phyloP scores from a whole-genome alignment of 2,797 vertebrate species.

The Phyllotis vaccarum region DNA sequence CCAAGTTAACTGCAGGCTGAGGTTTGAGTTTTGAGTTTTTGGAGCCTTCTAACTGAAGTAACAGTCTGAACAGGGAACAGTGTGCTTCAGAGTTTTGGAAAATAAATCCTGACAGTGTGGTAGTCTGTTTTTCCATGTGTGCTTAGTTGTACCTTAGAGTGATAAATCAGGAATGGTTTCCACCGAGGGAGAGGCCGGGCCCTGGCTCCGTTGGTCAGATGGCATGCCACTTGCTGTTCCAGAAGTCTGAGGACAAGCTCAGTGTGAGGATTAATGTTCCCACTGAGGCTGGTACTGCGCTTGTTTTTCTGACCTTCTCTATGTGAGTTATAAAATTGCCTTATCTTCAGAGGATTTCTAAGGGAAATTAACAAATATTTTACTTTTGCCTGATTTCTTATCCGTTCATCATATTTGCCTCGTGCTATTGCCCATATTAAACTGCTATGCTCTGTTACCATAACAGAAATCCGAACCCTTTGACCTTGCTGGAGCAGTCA shows the following conservation, averaged over 20 bases:
- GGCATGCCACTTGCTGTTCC: conserved; percentile 2
- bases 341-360: conserved; percentile 62
- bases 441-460: background rate
- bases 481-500: conserved; percentile 50
- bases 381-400: conserved; percentile 70
- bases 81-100: conserved; percentile 64
- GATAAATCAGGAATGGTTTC: conserved; percentile 81
- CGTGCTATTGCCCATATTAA: background rate
- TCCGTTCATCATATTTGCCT: conserved; percentile 47
- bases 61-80: conserved; percentile 29
- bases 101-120: conserved; percentile 71
- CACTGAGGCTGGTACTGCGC: conserved; percentile 53
- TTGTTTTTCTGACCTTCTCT: conserved; percentile 80
- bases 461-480: conserved; percentile 59
- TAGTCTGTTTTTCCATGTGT: conserved; percentile 38
- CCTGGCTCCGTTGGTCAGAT: conserved; percentile 70
- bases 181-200: conserved; percentile 61
- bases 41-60: conserved; percentile 32
- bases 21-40: conserved; percentile 41
- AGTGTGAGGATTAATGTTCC: conserved; percentile 76
- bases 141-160: conserved; percentile 58
- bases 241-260: conserved; percentile 62
- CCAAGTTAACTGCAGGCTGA: conserved; percentile 31
- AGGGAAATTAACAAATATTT: conserved; percentile 77
- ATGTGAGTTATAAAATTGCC: conserved; percentile 74